Evolutionary conservation across 2,888 invertebrate species (phyloP).

Genomic region (Bursaphelenchus okinawaensis): DNA sequence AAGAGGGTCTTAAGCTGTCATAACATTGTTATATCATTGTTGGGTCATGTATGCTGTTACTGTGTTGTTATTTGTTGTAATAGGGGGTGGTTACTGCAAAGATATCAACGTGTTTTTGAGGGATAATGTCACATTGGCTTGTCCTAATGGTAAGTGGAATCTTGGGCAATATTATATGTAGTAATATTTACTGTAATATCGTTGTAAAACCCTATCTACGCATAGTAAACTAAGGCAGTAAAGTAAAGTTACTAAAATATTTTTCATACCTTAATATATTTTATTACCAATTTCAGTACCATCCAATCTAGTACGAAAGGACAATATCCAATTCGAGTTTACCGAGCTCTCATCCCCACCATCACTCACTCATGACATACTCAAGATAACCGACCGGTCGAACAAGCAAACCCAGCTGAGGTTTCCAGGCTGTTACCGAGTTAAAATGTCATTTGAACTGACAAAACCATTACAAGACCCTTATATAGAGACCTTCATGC

Average conservation of each 20-base stretch:
- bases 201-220: no score
- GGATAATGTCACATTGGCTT: constrained; percentile 24
- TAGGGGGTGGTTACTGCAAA: constrained; percentile 11
- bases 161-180: no score
- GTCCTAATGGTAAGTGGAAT: constrained; percentile 27
- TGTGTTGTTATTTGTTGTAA: no score
- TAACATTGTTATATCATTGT: no score
- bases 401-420: constrained; percentile 31
- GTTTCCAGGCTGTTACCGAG: constrained; percentile 47
- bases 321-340: constrained; percentile 36
- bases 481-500: constrained; percentile 47
- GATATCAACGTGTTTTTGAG: constrained; percentile 18
- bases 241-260: no score
- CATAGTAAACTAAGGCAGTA: no score
- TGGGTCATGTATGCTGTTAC: no score
- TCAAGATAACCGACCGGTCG: constrained; percentile 9
- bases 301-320: constrained; percentile 38
- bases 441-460: constrained; percentile 39
- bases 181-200: no score
- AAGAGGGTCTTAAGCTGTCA: no score
- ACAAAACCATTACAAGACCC: constrained; percentile 38
- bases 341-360: constrained; percentile 30
- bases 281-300: constrained; percentile 25
- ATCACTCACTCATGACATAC: constrained; percentile 16
- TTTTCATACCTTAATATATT: no score